phyloP scores from a whole-genome alignment of 2,113 vertebrate species.

The Callaeas wilsoni region DNA sequence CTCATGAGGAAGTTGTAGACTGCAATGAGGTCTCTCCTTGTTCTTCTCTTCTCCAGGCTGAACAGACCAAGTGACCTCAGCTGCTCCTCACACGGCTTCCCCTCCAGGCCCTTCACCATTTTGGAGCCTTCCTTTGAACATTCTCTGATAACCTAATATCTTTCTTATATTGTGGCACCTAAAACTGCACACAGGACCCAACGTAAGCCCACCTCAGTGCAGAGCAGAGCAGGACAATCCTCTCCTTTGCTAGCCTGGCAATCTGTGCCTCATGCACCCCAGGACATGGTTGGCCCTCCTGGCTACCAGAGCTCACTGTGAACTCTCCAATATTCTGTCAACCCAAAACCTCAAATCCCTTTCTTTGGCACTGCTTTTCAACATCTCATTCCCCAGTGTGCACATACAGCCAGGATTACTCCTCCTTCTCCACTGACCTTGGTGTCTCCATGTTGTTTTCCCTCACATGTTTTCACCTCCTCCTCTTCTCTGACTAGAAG shows the following conservation, averaged over 20 bases:
- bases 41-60: not conserved
- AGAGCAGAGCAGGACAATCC: rapidly evolving
- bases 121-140: not conserved
- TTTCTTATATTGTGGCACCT: not conserved
- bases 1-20: rapidly evolving
- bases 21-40: not conserved
- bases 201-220: rapidly evolving
- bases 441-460: too few species aligned
- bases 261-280: not conserved
- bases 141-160: not conserved
- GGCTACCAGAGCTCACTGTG: not conserved
- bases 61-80: not conserved
- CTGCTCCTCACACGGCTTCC: rapidly evolving
- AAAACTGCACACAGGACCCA: not conserved
- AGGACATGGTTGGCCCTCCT: not conserved
- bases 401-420: not conserved
- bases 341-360: not conserved
- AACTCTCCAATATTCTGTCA: not conserved
- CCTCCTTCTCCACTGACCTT: too few species aligned
- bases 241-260: rapidly evolving
- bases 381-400: not conserved
- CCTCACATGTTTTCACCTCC: too few species aligned
- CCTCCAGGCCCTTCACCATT: not conserved
- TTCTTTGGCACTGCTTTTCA: not conserved
- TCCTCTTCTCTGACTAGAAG: too few species aligned